Conservation (phyloP, 2,113 vertebrate species). For the Crotalus helleri region DNA sequence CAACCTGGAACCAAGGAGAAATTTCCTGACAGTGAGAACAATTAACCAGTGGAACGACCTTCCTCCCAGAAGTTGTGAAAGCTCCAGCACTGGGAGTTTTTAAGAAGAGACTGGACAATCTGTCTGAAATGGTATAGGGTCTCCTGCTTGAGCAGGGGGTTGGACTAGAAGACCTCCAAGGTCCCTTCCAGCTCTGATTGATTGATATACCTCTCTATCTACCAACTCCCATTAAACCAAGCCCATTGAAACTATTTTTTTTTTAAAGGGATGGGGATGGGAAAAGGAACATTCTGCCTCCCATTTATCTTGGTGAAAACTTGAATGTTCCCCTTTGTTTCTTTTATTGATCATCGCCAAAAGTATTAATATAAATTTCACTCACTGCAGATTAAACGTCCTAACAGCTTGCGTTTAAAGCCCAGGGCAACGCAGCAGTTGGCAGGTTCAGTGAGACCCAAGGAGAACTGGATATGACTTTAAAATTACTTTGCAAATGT, state of each 20-base stretch:
- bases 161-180: no score
- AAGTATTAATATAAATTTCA: conserved; percentile 69
- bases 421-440: conserved; percentile 30
- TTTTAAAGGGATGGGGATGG: not conserved
- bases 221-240: conserved; percentile 23
- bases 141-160: no score
- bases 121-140: no score
- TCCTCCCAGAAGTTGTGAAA: no score
- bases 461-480: not conserved
- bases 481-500: conserved; percentile 18
- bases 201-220: no score
- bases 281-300: conserved; percentile 17
- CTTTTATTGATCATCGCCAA: conserved; percentile 63
- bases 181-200: no score
- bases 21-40: no score
- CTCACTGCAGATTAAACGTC: conserved; percentile 64
- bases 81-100: no score
- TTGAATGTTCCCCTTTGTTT: conserved; percentile 54
- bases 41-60: no score
- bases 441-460: conserved; percentile 43
- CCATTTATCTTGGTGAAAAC: conserved; percentile 60
- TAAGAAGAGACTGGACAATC: no score
- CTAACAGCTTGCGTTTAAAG: conserved; percentile 64
- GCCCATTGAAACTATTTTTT: conserved; percentile 45
- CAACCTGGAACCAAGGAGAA: no score